Conservation (phyloP, 1,140 invertebrate species). For the Euwallacea fornicatus region DNA sequence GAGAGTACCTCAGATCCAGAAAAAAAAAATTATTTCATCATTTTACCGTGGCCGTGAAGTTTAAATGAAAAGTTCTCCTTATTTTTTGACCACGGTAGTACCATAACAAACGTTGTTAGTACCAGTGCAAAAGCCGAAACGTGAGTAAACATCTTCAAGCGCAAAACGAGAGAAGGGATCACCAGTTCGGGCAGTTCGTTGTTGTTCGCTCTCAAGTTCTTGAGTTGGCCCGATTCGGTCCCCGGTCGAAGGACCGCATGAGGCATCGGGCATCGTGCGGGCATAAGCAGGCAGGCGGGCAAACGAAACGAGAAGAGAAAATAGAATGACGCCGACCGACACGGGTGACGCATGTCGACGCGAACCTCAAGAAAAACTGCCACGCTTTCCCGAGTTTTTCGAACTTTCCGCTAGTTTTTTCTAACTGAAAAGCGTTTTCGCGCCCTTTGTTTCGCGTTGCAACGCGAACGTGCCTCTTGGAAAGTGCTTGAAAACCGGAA, state of each 20-base stretch:
- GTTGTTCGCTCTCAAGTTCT: conserved; percentile 31
- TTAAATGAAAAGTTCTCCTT: too few relatives aligned
- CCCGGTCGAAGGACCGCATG: conserved; percentile 14
- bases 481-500: conserved; percentile 3
- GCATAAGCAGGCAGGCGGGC: neutral
- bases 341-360: conserved; percentile 33
- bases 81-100: too few relatives aligned
- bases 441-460: neutral
- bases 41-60: too few relatives aligned
- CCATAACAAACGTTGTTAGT: too few relatives aligned
- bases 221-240: conserved; percentile 17
- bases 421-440: neutral
- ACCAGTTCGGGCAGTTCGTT: conserved; percentile 31
- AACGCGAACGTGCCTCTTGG: neutral
- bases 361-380: conserved; percentile 20
- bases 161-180: conserved; percentile 37
- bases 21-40: too few relatives aligned
- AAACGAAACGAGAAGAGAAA: conserved; percentile 16
- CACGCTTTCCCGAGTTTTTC: neutral
- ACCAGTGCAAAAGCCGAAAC: too few relatives aligned
- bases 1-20: too few relatives aligned
- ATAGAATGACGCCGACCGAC: conserved; percentile 34
- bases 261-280: conserved; percentile 15
- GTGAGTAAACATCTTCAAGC: conserved; percentile 10
- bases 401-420: conserved; percentile 16